Conservation (phyloP, 2,888 invertebrate genomes). For the Protophormia terraenovae region DNA sequence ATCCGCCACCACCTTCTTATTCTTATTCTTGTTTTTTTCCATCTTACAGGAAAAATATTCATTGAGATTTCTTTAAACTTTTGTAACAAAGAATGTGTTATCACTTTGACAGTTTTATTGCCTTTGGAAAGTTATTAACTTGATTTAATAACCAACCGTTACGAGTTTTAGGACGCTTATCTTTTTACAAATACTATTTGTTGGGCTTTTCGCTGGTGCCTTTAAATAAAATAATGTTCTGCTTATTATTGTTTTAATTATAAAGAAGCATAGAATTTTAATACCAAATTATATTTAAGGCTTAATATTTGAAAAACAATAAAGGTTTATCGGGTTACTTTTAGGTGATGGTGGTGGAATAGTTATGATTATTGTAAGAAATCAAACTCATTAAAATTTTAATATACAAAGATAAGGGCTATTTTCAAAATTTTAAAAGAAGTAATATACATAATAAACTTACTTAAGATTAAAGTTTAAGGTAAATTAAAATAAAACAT, state of each 20-base stretch:
- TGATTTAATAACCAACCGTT: conserved; percentile 78
- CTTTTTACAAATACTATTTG: conserved; percentile 21
- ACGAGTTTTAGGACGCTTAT: conserved; percentile 60
- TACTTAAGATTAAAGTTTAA: too few species aligned
- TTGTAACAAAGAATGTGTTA: conserved; percentile 72
- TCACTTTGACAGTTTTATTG: conserved; percentile 80
- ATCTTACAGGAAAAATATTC: background rate
- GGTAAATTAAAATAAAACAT: too few species aligned
- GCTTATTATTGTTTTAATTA: conserved; percentile 36
- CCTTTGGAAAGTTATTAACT: conserved; percentile 79
- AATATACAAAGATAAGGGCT: conserved; percentile 41
- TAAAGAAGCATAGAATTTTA: conserved; percentile 43
- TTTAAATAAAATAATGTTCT: background rate
- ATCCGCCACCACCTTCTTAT: background rate
- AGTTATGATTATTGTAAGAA: conserved; percentile 28
- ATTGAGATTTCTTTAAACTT: conserved; percentile 63
- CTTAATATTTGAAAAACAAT: conserved; percentile 33
- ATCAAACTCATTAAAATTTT: conserved; percentile 57
- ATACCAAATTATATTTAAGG: conserved; percentile 38
- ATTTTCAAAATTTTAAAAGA: background rate
- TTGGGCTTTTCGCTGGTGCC: conserved; percentile 22
- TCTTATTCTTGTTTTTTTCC: too few species aligned
- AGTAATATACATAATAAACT: too few species aligned
- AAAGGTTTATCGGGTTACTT: background rate
- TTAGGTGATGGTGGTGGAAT: background rate